phyloP scores from a whole-genome alignment of 2,797 vertebrate species.

The Oreochromis mossambicus region DNA sequence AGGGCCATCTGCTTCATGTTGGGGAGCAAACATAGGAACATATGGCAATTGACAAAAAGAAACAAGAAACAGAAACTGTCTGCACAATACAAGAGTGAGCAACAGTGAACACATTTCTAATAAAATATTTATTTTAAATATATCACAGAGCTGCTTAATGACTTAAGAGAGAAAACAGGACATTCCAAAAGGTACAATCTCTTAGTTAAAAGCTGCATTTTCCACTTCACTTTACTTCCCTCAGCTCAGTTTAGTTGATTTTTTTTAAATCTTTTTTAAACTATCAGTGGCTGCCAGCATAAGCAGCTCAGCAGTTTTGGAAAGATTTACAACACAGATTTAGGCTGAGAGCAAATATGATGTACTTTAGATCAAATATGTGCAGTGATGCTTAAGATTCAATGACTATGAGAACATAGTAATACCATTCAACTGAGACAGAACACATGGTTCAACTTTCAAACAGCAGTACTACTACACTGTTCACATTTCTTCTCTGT shows the following conservation, averaged over 20 bases:
- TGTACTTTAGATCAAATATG: background rate
- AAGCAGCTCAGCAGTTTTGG: slow-evolving; percentile 12
- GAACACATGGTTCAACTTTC: background rate
- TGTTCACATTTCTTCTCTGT: background rate
- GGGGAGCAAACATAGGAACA: slow-evolving; percentile 25
- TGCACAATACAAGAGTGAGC: background rate
- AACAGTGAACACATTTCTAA: background rate
- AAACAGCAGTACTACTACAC: background rate
- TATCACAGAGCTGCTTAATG: background rate
- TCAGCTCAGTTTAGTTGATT: background rate
- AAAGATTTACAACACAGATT: slow-evolving; percentile 18
- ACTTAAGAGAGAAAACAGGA: background rate
- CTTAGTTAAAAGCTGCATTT: background rate
- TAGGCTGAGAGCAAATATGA: background rate
- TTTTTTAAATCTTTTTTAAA: background rate
- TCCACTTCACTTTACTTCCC: background rate
- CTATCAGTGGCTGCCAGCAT: background rate
- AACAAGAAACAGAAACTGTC: slow-evolving; percentile 8
- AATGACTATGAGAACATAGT: background rate
- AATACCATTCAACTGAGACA: background rate
- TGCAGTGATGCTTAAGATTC: background rate
- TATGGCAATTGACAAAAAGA: slow-evolving; percentile 21
- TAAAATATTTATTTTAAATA: background rate
- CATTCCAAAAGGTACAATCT: background rate
- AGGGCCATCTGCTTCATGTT: slow-evolving; percentile 59